Evolutionary conservation across 2,888 invertebrate genomes (phyloP), one percentile per base, ranked within the genome.

Genomic region (Byasa hedistus): DNA sequence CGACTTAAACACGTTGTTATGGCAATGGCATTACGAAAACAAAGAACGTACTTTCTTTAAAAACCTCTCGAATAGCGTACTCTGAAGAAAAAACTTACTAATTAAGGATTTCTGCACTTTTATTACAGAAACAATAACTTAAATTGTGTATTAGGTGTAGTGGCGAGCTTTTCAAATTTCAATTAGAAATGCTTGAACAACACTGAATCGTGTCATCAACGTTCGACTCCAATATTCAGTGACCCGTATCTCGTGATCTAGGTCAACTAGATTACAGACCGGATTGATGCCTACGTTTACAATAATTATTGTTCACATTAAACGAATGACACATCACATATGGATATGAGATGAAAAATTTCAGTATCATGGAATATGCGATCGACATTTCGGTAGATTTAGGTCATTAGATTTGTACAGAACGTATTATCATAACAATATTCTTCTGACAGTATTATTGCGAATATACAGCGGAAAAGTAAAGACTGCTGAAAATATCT

Each of bases 241-340:
- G 89, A 89, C 89, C 90, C 79, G 84, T 83, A 80, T 80, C 80
- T 76, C 69, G 73, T 76, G 76, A 90, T 88, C 78, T 89, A 77
- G 90, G 90, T 90, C 89, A 89, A 81, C 78, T 84, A 82, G 84
- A 79, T 82, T 48, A 57, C 48, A 65, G 65, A 12, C 56, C 55
- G 23, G 32, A 55, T 19, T 27, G 10, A 56, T 57, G 51, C 51
- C 48, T 57, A 58, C 58, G 23, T 23, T 48, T 48, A 48, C n/a
- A 48, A 48, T n/a, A 19, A 48, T 1, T 48, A 48, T 48, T 48
- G 17, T n/a, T 48, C 48, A 48, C 5, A 48, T 48, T n/a, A 48
- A 19, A 48, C 17, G 48, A 19, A 48, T 48, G 3, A 19, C 48
- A 48, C 48, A 19, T 48, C n/a, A 48, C 48, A 48, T 48, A 17